A percentile compares a stretch with the other conserved stretches of the same genome.
Evolutionary conservation across 1,140 invertebrate species (phyloP).

Genomic region (Dendrolimus kikuchii): DNA sequence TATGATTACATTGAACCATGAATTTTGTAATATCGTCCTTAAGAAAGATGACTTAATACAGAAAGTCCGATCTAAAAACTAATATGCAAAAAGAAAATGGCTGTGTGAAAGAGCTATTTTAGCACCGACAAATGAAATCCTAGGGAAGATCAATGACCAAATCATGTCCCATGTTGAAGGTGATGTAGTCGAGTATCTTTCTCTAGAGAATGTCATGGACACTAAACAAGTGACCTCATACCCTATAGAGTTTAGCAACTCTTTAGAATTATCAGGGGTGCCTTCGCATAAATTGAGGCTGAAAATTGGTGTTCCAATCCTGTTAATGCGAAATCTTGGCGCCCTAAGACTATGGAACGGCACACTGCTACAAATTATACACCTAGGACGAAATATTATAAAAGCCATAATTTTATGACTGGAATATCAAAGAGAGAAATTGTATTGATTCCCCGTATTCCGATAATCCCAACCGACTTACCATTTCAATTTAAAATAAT

Average conservation of each 20-base stretch:
- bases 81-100: conserved; percentile 24
- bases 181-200: conserved; percentile 22
- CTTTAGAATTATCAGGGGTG: conserved; percentile 6
- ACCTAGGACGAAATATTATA: conserved; percentile 26
- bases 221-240: conserved; percentile 22
- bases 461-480: conserved; percentile 25
- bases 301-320: conserved; percentile 15
- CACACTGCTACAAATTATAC: conserved; percentile 7
- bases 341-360: conserved; percentile 10
- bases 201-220: conserved; percentile 25
- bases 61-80: conserved; percentile 11
- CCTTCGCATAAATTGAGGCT: conserved; percentile 17
- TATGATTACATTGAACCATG: conserved; percentile 22
- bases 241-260: conserved; percentile 28
- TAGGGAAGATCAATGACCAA: conserved; percentile 17
- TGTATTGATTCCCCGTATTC: conserved; percentile 51
- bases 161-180: conserved; percentile 22
- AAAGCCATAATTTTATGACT: conserved; percentile 40
- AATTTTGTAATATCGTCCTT: conserved; percentile 32
- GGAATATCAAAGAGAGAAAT: conserved; percentile 21
- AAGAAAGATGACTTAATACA: conserved; percentile 18
- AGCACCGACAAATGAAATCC: conserved; percentile 24
- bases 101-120: conserved; percentile 32
- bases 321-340: conserved; percentile 13
- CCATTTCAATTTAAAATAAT: conserved; percentile 5